A percentile compares a stretch with the other conserved stretches of the same genome.
phyloP scores from a whole-genome alignment of 2,113 vertebrate species.

The Gallinago jamesoni region DNA sequence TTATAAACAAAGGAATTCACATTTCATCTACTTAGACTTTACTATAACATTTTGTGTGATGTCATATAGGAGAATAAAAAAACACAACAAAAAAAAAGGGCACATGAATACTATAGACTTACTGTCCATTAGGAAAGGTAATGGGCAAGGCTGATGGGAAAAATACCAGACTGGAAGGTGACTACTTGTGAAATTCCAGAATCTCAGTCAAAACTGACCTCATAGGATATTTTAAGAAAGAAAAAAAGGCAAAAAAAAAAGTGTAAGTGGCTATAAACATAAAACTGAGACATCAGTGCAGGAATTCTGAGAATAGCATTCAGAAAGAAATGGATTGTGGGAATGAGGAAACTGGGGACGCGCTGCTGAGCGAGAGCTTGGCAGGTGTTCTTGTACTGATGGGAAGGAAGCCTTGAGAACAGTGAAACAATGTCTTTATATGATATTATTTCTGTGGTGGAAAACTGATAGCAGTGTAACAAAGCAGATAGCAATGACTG shows the following conservation, averaged over 20 bases:
- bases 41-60: background rate
- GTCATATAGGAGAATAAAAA: background rate
- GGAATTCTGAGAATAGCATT: background rate
- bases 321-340: background rate
- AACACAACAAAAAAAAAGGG: background rate
- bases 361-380: no score
- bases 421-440: no score
- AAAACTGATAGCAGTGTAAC: no score
- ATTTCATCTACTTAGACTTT: background rate
- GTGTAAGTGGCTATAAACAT: no score
- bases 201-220: background rate
- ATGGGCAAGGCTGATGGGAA: background rate
- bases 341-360: no score
- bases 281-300: background rate
- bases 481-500: no score
- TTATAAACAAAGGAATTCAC: background rate
- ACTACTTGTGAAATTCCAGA: background rate
- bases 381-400: no score
- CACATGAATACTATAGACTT: background rate
- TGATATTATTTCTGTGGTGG: no score
- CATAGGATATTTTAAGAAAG: background rate
- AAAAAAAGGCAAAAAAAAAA: background rate
- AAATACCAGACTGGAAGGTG: accelerated
- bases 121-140: background rate
- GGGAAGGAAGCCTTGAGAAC: no score